A percentile compares a stretch with the other conserved stretches of the same genome.
Evolutionary conservation across 2,113 vertebrate species (phyloP).

Genomic region (Brachyistius frenatus): DNA sequence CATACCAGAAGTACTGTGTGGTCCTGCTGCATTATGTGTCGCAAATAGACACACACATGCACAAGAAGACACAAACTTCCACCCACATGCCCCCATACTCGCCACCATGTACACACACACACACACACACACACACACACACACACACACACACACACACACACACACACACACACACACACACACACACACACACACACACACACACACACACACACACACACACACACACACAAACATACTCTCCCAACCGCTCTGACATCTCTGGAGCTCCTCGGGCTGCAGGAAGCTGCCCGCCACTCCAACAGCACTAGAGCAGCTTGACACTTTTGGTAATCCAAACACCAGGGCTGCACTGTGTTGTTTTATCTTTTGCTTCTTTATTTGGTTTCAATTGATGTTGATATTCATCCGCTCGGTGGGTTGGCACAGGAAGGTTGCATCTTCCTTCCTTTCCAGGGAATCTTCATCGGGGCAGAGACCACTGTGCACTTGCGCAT

Average conservation of each 20-base stretch:
- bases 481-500: background rate
- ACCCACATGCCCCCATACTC: conserved; percentile 17
- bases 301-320: conserved; percentile 31
- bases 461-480: conserved; percentile 34
- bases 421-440: conserved; percentile 57
- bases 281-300: conserved; percentile 35
- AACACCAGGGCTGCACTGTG: conserved; percentile 26
- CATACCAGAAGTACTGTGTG: conserved; percentile 73
- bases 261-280: conserved; percentile 20
- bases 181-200: conserved; percentile 5
- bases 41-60: conserved; percentile 59
- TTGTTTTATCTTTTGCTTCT: conserved; percentile 47
- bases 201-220: conserved; percentile 2
- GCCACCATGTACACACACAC: conserved; percentile 1
- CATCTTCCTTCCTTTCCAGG: conserved; percentile 56
- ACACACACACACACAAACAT: background rate
- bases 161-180: background rate
- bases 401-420: conserved; percentile 43
- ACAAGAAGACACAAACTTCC: conserved; percentile 38
- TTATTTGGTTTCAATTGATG: conserved; percentile 56
- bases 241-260: conserved; percentile 18
- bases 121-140: conserved; percentile 29
- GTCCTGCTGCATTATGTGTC: conserved; percentile 62
- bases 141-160: background rate
- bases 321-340: conserved; percentile 42